These are phyloP conservation scores for Osmoderma eremita DNA, from an alignment of 2,888 invertebrate genomes.

Conservation along the genomic window DNA sequence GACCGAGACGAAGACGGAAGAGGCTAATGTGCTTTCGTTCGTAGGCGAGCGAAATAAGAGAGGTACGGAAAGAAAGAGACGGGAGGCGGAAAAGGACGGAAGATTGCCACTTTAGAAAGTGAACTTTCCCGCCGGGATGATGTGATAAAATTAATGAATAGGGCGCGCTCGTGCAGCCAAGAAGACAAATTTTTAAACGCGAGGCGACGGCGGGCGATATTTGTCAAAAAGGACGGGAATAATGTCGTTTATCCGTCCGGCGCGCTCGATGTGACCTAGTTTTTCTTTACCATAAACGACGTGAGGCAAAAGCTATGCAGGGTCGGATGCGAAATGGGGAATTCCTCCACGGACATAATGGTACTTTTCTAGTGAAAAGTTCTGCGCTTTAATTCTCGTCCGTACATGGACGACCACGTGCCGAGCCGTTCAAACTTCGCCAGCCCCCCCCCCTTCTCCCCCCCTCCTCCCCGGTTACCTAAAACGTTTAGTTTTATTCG, in stretches of 20 bases:
- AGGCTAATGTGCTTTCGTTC: conserved; percentile 27
- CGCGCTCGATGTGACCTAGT: conserved; percentile 28
- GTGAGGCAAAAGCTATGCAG: conserved; percentile 22
- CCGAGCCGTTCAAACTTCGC: conserved; percentile 13
- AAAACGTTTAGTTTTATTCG: conserved; percentile 13
- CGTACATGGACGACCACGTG: conserved; percentile 5
- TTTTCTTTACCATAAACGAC: conserved; percentile 12
- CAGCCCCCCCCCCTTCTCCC: too few relatives aligned
- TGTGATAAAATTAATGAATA: conserved; percentile 37
- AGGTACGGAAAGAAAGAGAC: not conserved
- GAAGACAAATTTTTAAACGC: conserved; percentile 36
- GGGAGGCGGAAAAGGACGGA: conserved; percentile 3
- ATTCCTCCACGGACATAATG: conserved; percentile 27
- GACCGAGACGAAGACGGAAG: conserved; percentile 14
- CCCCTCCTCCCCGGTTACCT: too few relatives aligned
- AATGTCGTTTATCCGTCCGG: not conserved
- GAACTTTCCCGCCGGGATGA: conserved; percentile 36
- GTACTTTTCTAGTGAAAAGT: conserved; percentile 33
- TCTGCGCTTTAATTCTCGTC: conserved; percentile 26
- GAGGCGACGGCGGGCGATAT: conserved; percentile 14
- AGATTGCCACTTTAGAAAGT: conserved; percentile 35
- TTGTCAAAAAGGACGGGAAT: conserved; percentile 7
- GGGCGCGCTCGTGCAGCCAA: conserved; percentile 31
- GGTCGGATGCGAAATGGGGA: conserved; percentile 29
- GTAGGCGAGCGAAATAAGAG: conserved; percentile 11